Percentiles rank a stretch among this genome's conserved stretches.
phyloP scores from a whole-genome alignment of 2,113 vertebrate genomes.

The Bos indicus region DNA sequence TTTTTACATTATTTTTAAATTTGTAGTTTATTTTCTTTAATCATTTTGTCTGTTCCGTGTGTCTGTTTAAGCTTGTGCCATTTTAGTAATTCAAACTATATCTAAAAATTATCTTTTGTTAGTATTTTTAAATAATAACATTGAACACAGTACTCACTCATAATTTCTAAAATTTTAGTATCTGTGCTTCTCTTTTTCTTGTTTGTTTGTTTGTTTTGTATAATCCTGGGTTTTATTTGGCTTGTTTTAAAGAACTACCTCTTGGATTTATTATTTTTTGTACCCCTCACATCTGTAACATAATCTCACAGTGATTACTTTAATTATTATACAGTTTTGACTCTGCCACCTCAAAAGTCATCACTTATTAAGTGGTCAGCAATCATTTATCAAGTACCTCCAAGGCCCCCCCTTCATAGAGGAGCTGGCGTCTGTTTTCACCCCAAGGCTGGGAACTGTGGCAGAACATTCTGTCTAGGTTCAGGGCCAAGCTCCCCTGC shows the following conservation, averaged over 20 bases:
- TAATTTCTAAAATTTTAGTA: background rate
- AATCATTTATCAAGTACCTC: background rate
- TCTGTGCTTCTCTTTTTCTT: background rate
- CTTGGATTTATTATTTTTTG: background rate
- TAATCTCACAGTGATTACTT: background rate
- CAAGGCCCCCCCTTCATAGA: background rate
- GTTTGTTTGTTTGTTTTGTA: background rate
- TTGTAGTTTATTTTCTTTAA: background rate
- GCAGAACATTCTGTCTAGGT: background rate
- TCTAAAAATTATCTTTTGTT: background rate
- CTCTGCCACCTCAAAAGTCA: background rate
- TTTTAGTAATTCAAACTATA: background rate
- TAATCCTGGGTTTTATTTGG: background rate
- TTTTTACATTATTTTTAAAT: background rate
- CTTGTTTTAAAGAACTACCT: background rate
- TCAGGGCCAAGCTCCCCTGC: background rate
- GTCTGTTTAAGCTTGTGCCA: background rate
- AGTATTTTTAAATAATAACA: background rate
- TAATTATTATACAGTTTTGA: background rate
- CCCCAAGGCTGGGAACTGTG: background rate
- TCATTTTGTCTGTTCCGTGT: background rate
- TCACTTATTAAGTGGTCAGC: background rate
- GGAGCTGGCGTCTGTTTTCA: background rate
- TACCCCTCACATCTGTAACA: background rate
- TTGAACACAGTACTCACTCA: background rate